Evolutionary conservation across 2,113 vertebrate genomes (phyloP).

Genomic region (Hippocampus abdominalis): DNA sequence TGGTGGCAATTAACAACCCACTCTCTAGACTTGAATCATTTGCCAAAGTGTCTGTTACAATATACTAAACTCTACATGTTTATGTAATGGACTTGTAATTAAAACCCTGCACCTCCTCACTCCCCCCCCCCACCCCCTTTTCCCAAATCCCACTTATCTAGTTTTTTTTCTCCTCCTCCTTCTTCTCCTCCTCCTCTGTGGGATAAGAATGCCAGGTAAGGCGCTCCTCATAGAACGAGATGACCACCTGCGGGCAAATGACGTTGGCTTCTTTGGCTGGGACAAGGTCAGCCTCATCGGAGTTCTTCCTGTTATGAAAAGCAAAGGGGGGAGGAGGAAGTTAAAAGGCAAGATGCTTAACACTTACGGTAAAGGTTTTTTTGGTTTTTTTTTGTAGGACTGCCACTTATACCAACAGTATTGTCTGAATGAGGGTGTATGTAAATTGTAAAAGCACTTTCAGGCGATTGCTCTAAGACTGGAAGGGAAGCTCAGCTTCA

Average conservation of each 20-base stretch:
- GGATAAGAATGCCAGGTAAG: constrained; percentile 98
- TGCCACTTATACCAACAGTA: too few relatives aligned
- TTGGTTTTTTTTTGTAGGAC: too few relatives aligned
- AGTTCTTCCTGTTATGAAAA: constrained; percentile 82
- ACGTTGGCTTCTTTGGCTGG: constrained; percentile 96
- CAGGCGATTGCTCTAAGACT: too few relatives aligned
- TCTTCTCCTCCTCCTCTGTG: constrained; percentile 95
- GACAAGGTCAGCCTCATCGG: constrained; percentile 93
- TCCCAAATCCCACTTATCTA: constrained; percentile 63
- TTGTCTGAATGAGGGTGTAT: too few relatives aligned
- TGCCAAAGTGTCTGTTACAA: constrained; percentile 32
- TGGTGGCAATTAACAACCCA: not conserved
- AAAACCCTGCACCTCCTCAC: constrained; percentile 10
- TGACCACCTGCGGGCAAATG: constrained; percentile 97
- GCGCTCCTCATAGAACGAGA: constrained; percentile 96
- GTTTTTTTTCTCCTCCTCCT: constrained; percentile 81
- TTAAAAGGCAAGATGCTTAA: not conserved
- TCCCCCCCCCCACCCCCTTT: not conserved
- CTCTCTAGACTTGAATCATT: not conserved
- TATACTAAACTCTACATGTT: constrained; percentile 1
- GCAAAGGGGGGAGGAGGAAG: not conserved
- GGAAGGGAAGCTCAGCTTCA: too few relatives aligned
- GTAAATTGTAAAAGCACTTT: too few relatives aligned
- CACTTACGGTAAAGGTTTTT: too few relatives aligned
- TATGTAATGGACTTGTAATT: not conserved